These are phyloP conservation scores for Brachylomia viminalis DNA, from an alignment of 2,888 invertebrate genomes.

Conservation along the genomic window DNA sequence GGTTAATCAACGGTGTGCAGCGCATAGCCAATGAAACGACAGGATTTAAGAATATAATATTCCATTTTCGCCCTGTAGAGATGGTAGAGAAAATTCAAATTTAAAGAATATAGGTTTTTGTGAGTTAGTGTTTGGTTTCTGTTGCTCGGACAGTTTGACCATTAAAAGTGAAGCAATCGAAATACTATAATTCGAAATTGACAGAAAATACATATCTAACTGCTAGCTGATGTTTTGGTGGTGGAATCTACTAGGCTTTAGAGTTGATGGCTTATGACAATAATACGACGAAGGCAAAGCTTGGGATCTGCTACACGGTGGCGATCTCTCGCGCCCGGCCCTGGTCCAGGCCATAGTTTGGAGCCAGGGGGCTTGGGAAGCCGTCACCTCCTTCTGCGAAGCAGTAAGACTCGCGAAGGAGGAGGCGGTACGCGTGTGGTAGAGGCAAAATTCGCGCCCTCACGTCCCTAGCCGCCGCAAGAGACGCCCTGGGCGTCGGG, in stretches of 20 bases:
- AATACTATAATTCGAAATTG: background rate
- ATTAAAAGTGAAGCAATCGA: too few relatives aligned
- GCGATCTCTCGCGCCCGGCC: too few relatives aligned
- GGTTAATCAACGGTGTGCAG: slow-evolving; percentile 44
- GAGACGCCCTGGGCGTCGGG: too few relatives aligned
- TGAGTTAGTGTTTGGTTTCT: background rate
- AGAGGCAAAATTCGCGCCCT: too few relatives aligned
- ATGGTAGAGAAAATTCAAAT: background rate
- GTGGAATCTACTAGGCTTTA: background rate
- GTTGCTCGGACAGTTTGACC: background rate
- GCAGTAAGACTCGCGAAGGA: too few relatives aligned
- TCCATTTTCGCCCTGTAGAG: background rate
- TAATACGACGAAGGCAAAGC: too few relatives aligned
- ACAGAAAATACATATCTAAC: background rate
- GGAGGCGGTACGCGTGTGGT: too few relatives aligned
- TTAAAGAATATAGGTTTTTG: background rate
- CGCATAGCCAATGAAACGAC: slow-evolving; percentile 25
- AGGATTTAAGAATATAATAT: slow-evolving; percentile 39
- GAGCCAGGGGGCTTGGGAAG: too few relatives aligned
- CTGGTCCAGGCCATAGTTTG: too few relatives aligned
- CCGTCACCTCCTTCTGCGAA: too few relatives aligned
- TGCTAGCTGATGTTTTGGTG: background rate
- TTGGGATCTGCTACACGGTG: too few relatives aligned
- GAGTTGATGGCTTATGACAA: background rate
- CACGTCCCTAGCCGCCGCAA: too few relatives aligned